A percentile compares a stretch with the other conserved stretches of the same genome.
Conservation (phyloP, 2,888 invertebrate species). For the Diabrotica balteata region DNA sequence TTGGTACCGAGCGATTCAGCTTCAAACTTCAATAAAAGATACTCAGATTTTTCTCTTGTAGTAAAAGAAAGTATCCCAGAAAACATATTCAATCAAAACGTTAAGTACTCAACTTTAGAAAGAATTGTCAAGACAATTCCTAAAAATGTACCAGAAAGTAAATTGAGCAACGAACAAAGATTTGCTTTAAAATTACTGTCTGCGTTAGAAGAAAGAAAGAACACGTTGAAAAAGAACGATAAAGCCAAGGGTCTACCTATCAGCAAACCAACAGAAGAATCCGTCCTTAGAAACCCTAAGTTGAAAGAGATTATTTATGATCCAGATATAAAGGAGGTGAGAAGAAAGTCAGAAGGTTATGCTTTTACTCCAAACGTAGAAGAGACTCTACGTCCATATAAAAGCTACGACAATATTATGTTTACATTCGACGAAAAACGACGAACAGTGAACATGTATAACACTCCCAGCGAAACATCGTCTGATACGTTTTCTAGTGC, state of each 20-base stretch:
- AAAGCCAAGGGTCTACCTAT: slow-evolving; percentile 44
- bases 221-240: slow-evolving; percentile 43
- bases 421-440: slow-evolving; percentile 37
- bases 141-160: slow-evolving; percentile 40
- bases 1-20: slow-evolving; percentile 42
- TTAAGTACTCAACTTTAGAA: slow-evolving; percentile 46
- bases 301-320: slow-evolving; percentile 41
- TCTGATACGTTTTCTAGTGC: slow-evolving; percentile 38
- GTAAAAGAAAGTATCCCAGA: slow-evolving; percentile 13
- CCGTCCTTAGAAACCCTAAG: slow-evolving; percentile 47
- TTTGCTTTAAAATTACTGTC: slow-evolving; percentile 49
- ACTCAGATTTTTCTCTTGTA: slow-evolving; percentile 34
- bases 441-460: slow-evolving; percentile 1
- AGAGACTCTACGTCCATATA: slow-evolving; percentile 33
- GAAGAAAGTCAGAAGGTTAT: slow-evolving; percentile 27
- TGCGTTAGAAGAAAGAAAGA: slow-evolving; percentile 49
- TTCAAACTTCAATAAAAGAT: slow-evolving; percentile 40
- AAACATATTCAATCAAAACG: slow-evolving; percentile 10
- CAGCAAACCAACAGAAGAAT: slow-evolving; percentile 48
- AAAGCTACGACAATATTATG: slow-evolving; percentile 46
- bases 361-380: background rate
- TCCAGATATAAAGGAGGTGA: slow-evolving; percentile 29
- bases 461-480: slow-evolving; percentile 14
- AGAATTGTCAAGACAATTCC: slow-evolving; percentile 47
- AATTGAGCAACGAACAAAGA: slow-evolving; percentile 49